Base-by-base conservation (phyloP, 2,797 vertebrate species). In the Pelochelys cantorii region DNA sequence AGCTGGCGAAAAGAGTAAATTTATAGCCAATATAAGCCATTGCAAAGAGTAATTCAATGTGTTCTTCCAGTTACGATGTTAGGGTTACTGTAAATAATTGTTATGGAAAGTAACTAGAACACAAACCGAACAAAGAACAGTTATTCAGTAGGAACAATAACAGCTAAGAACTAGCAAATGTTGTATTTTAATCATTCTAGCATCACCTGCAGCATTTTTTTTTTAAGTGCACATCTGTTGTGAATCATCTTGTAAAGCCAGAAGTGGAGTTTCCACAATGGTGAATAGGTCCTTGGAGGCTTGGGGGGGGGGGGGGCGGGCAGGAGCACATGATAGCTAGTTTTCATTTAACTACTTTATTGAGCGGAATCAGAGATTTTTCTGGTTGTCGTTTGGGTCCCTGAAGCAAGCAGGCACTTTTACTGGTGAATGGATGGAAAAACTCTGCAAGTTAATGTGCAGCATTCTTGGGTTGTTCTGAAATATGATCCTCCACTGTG, bases 201-300 rank as follows among this genome's bases (percentile, higher is more conserved):
- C 2, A 2, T 71, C 71, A 95, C 71, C 71, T 81, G 11, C 17
- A 93, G 13, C 20, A 81, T 77, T 84, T 78, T 31, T 22, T 92
- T 88, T 88, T 8, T 14, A 14, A 12, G 13, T 54, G 14, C 18
- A 27, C 37, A 86, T 91, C 56, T 94, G 88, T 52, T 95, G 37
- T 91, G 62, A 87, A 91, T 91, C 83, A 92, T 22, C 14, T 71
- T 91, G 48, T 86, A 88, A 90, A 29, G 92, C 37, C 90, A 94
- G 89, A 93, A 93, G 57, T 3, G 0, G 9, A 54, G 13, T 81
- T 93, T 94, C 83, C 83, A 84, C 48, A 62, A 7, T 18, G 60
- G 56, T 59, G 62, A 53, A 77, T 29, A 25, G 22, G 13, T 42
- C 83, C 0, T 82, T 95, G 5, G 13, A 8, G 10, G 17, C 18